A percentile compares a stretch with the other conserved stretches of the same genome.
phyloP scores from a whole-genome alignment of 2,797 vertebrate genomes.

The Premnoplex brunnescens region DNA sequence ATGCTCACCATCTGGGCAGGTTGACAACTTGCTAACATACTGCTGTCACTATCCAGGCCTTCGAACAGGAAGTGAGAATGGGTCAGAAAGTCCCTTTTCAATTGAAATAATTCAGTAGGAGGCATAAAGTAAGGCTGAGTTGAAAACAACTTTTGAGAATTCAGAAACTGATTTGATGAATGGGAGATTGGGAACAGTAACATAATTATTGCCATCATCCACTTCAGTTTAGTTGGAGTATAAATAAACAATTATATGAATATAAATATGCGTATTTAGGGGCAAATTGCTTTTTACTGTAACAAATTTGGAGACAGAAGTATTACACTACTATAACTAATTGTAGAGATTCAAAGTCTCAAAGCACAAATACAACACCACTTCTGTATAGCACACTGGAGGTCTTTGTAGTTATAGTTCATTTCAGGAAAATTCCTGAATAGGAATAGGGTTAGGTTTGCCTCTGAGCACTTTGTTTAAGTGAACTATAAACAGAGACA shows the following conservation, averaged over 20 bases:
- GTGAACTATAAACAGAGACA: constrained; percentile 28
- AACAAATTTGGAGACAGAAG: constrained; percentile 33
- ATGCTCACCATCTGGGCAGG: constrained; percentile 65
- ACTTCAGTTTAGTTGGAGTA: constrained; percentile 38
- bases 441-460: constrained; percentile 33
- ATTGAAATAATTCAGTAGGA: constrained; percentile 45
- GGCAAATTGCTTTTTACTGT: constrained; percentile 25
- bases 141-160: constrained; percentile 43
- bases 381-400: constrained; percentile 26
- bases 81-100: constrained; percentile 62
- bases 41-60: constrained; percentile 49
- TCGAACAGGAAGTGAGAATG: constrained; percentile 41
- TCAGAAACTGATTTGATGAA: constrained; percentile 24
- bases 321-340: constrained; percentile 49
- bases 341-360: constrained; percentile 6
- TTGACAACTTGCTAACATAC: constrained; percentile 60
- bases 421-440: constrained; percentile 46
- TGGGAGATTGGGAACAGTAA: neutral
- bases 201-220: constrained; percentile 27
- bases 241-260: constrained; percentile 46
- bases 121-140: constrained; percentile 36
- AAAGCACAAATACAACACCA: neutral
- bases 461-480: constrained; percentile 21
- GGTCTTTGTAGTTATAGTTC: constrained; percentile 35
- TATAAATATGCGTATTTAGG: constrained; percentile 26